phyloP scores from a whole-genome alignment of 2,113 vertebrate genomes.

The Gymnarchus niloticus region DNA sequence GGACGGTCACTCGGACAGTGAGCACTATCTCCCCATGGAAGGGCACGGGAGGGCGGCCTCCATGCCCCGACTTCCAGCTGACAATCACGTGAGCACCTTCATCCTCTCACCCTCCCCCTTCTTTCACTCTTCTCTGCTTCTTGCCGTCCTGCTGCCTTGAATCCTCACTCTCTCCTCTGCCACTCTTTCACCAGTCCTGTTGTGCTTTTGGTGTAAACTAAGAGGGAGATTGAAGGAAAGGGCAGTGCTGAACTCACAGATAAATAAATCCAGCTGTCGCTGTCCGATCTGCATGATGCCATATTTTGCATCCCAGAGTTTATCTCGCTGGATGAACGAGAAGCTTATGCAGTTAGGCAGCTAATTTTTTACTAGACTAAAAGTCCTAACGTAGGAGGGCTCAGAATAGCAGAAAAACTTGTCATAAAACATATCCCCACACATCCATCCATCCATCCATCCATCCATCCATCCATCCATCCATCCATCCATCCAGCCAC shows the following conservation, averaged over 20 bases:
- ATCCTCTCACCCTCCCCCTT: slow-evolving; percentile 48
- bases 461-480: neutral
- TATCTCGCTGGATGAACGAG: neutral
- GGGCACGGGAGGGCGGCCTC: slow-evolving; percentile 86
- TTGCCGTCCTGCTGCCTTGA: neutral
- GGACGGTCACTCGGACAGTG: slow-evolving; percentile 87
- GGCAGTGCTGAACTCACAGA: neutral
- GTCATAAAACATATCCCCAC: too few relatives aligned
- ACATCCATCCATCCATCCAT: neutral
- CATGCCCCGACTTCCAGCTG: slow-evolving; percentile 89
- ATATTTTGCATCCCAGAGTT: too few relatives aligned
- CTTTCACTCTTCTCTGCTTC: slow-evolving; percentile 23
- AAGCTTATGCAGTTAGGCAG: neutral
- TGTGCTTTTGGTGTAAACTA: slow-evolving; percentile 17
- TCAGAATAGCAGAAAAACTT: neutral
- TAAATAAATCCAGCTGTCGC: neutral
- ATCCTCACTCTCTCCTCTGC: slow-evolving; percentile 14
- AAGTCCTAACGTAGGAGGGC: neutral
- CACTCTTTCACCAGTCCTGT: neutral
- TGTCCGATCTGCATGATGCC: neutral
- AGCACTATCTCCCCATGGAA: slow-evolving; percentile 88
- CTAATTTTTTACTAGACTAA: neutral
- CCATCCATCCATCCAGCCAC: neutral
- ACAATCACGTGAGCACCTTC: slow-evolving; percentile 89
- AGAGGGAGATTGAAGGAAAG: neutral